Percentiles rank a stretch among this genome's conserved stretches.
These are phyloP conservation scores for Ischnus inquisitorius DNA, from an alignment of 2,888 invertebrate genomes.

Conservation along the genomic window DNA sequence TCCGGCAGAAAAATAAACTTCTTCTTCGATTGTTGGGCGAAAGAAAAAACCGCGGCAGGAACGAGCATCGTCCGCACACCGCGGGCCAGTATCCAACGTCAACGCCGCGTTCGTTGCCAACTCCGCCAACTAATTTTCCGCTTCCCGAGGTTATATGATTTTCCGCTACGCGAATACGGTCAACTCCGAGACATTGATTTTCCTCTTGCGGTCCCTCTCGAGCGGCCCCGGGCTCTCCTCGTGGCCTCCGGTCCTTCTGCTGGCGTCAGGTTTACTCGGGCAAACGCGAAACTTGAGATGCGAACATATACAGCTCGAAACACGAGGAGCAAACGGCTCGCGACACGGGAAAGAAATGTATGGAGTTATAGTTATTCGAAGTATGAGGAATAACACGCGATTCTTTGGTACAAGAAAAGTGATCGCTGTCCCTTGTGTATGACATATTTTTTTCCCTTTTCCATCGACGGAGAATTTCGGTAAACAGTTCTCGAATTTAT, in stretches of 20 bases:
- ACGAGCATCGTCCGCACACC: slow-evolving; percentile 14
- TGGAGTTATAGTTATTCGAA: slow-evolving; percentile 27
- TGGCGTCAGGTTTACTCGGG: slow-evolving; percentile 41
- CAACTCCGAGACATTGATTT: slow-evolving; percentile 66
- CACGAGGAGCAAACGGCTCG: slow-evolving; percentile 12
- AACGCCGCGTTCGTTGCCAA: slow-evolving; percentile 69
- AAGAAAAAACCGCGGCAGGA: slow-evolving; percentile 35
- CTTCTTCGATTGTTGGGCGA: slow-evolving; percentile 49
- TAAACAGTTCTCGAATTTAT: slow-evolving; percentile 61
- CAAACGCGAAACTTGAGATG: slow-evolving; percentile 19
- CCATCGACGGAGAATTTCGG: slow-evolving; percentile 42
- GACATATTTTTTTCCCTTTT: not conserved
- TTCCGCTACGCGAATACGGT: slow-evolving; percentile 67
- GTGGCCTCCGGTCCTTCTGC: slow-evolving; percentile 14
- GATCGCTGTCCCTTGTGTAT: not conserved
- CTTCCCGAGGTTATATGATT: slow-evolving; percentile 68
- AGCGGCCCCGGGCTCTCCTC: not conserved
- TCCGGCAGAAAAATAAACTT: slow-evolving; percentile 46
- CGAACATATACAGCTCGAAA: slow-evolving; percentile 3
- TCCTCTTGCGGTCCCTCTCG: slow-evolving; percentile 23
- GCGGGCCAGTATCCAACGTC: slow-evolving; percentile 65
- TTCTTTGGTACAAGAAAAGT: not conserved
- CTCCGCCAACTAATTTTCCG: slow-evolving; percentile 74
- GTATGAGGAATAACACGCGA: slow-evolving; percentile 2
- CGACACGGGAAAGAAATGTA: slow-evolving; percentile 29